Base-by-base conservation (phyloP, 2,797 vertebrate species). In the Buphagus erythrorhynchus region DNA sequence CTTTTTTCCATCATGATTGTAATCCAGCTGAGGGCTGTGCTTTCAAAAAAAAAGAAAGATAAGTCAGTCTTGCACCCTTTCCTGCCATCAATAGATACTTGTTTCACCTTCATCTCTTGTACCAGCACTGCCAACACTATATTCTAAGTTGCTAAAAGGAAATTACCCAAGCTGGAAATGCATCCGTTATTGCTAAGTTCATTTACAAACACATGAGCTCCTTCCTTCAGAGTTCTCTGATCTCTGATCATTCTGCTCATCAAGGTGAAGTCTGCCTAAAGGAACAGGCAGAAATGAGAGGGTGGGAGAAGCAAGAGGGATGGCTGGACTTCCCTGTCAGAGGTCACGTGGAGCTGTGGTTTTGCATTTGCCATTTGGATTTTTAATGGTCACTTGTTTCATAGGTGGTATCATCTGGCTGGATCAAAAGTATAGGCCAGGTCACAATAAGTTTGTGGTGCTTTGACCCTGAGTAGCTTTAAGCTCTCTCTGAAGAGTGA, bases 101-200 rank as follows among this genome's bases (percentile, higher is more conserved):
- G n/a, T 21, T 86, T 81, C 31, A 57, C 14, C 43, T 69, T 72
- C 13, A 14, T 78, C 49, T 74, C 69, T 65, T 46, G 11, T 35
- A 48, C 16, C 17, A 66, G 38, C 16, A 4, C 51, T 62, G 18
- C 51, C 2, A 10, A 8, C 0, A 0, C 22, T 76, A 1, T 28
- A 6, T 63, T 73, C 25, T 48, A 63, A 66, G 36, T 16, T 29
- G 25, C 21, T 79, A 2, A 69, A 82, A 79, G 33, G 59, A 85
- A 78, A 25, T 36, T 2, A 51, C 58, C 33, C 52, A 16, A 48
- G 42, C 38, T 85, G 63, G 75, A 86, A 54, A 42, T 26, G 2
- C 36, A 43, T 71, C 18, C 1, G 2, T 57, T 84, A 75, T 52
- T 67, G 51, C 48, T 31, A 26, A n/a, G n/a, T 68, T 73, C 22